These are phyloP conservation scores for Tribolium freemani DNA, from an alignment of 2,888 invertebrate species.

Conservation along the genomic window DNA sequence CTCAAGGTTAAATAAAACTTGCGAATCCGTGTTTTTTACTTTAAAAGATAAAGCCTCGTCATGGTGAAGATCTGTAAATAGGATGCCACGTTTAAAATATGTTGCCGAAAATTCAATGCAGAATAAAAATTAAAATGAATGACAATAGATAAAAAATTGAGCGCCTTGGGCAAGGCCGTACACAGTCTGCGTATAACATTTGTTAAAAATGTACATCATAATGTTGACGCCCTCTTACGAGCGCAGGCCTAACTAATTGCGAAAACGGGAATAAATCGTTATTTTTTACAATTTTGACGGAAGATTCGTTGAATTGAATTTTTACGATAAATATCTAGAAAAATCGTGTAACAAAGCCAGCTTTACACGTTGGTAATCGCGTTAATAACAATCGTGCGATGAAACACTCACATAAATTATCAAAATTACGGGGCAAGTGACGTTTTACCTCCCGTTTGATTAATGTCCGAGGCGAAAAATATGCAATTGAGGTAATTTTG, in stretches of 20 bases:
- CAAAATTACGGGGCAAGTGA: too few relatives aligned
- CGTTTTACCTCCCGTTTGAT: too few relatives aligned
- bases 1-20: not conserved
- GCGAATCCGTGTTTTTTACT: not conserved
- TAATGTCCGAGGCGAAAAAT: too few relatives aligned
- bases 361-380: too few relatives aligned
- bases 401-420: too few relatives aligned
- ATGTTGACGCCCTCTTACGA: constrained; percentile 2
- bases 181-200: constrained; percentile 10
- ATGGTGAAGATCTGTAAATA: not conserved
- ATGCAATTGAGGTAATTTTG: too few relatives aligned
- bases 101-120: constrained; percentile 5
- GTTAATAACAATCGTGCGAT: too few relatives aligned
- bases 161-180: constrained; percentile 21
- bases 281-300: too few relatives aligned
- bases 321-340: too few relatives aligned
- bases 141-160: constrained; percentile 11
- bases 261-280: too few relatives aligned
- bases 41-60: not conserved
- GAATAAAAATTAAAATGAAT: constrained; percentile 13
- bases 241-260: not conserved
- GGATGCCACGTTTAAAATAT: constrained; percentile 2
- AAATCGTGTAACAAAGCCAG: too few relatives aligned
- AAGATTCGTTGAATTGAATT: too few relatives aligned
- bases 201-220: constrained; percentile 1